A percentile compares a stretch with the other conserved stretches of the same genome.
Conservation (phyloP, 2,797 vertebrate species). For the Paguma larvata region DNA sequence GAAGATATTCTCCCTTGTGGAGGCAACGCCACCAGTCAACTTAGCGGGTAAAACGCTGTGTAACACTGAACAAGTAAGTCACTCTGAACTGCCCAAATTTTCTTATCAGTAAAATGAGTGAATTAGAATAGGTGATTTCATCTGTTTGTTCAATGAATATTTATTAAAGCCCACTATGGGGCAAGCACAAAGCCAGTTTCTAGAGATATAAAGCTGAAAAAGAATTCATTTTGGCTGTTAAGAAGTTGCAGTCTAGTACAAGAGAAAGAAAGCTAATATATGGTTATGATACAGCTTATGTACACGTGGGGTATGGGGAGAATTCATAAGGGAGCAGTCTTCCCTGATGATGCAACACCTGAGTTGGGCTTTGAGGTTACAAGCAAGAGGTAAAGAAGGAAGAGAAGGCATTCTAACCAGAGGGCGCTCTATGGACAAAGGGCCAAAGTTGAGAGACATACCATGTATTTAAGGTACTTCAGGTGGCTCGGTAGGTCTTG, state of each 20-base stretch:
- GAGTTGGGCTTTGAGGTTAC: slow-evolving; percentile 55
- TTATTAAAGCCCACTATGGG: not conserved
- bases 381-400: slow-evolving; percentile 15
- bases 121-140: slow-evolving; percentile 1
- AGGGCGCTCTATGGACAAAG: not conserved
- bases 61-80: not conserved
- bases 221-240: not conserved
- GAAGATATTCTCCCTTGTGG: not conserved
- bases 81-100: not conserved
- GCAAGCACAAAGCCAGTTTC: not conserved
- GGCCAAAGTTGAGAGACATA: not conserved
- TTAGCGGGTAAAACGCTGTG: not conserved
- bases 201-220: not conserved
- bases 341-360: slow-evolving; percentile 34
- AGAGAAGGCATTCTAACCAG: slow-evolving; percentile 29
- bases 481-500: not conserved
- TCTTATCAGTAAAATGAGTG: not conserved
- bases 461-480: not conserved
- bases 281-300: not conserved
- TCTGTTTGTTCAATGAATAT: not conserved
- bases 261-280: not conserved
- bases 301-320: not conserved
- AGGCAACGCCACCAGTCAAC: slow-evolving; percentile 2
- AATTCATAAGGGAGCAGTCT: not conserved
- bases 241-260: not conserved